Conservation (phyloP, 1,140 invertebrate genomes). For the Caenorhabditis brenneri region DNA sequence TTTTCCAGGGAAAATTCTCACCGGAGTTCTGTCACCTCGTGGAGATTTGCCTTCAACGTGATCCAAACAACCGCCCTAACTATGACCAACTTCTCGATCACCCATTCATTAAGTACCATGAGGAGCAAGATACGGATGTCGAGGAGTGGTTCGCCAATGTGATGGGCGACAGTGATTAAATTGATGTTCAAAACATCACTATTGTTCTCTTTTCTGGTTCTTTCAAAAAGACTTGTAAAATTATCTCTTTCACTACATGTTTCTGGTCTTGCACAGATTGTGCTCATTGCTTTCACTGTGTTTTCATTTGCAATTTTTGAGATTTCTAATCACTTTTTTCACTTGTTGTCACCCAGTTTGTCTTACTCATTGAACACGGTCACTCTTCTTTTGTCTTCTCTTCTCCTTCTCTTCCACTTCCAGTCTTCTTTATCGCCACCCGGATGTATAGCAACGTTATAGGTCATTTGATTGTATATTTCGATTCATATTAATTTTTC, state of each 20-base stretch:
- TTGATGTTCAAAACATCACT: too few relatives aligned
- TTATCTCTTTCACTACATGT: not conserved
- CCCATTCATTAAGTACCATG: not conserved
- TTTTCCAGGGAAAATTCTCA: not conserved
- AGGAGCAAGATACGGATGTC: not conserved
- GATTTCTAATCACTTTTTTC: not conserved
- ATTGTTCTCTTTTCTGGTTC: not conserved
- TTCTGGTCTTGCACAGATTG: not conserved
- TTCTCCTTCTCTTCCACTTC: not conserved
- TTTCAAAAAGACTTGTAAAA: not conserved
- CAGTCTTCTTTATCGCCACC: not conserved
- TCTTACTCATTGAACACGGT: not conserved
- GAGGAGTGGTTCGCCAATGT: conserved; percentile 27
- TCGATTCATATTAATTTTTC: not conserved
- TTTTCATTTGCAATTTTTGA: not conserved
- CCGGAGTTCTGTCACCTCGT: not conserved
- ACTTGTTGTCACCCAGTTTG: too few relatives aligned
- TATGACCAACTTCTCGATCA: not conserved
- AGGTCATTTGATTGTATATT: conserved; percentile 24
- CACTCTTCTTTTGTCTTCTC: not conserved
- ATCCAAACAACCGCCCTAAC: not conserved
- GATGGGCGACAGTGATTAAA: not conserved
- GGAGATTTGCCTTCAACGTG: not conserved
- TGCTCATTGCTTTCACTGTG: not conserved
- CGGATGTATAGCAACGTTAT: conserved; percentile 17